Conservation (phyloP, 2,797 vertebrate genomes). For the Etheostoma nigrum region DNA sequence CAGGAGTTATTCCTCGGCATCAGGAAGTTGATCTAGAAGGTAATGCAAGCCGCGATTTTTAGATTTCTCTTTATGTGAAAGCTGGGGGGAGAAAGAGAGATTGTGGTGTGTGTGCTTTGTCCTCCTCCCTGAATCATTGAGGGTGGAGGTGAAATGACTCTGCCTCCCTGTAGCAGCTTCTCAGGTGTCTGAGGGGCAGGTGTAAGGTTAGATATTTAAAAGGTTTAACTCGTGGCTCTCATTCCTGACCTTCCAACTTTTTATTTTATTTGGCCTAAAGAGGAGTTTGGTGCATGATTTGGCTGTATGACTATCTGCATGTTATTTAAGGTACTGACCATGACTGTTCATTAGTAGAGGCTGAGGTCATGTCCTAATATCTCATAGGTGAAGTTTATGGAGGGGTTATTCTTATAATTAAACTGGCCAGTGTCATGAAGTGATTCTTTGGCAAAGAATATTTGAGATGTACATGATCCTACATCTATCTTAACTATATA, state of each 20-base stretch:
- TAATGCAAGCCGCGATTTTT: conserved; percentile 16
- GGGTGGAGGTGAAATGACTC: conserved; percentile 39
- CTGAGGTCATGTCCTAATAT: no score
- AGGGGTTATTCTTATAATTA: no score
- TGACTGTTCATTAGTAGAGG: no score
- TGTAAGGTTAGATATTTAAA: conserved; percentile 23
- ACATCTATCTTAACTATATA: no score
- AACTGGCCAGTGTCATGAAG: no score
- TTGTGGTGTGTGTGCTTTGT: conserved; percentile 45
- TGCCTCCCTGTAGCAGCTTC: conserved; percentile 31
- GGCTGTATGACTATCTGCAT: no score
- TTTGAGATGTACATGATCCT: no score
- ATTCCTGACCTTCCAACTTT: neutral
- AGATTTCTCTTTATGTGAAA: neutral
- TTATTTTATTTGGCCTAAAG: neutral
- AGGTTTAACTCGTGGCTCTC: neutral
- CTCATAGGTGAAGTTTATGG: no score
- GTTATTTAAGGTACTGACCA: no score
- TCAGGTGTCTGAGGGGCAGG: conserved; percentile 63
- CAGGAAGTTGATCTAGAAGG: neutral
- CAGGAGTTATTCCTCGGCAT: neutral
- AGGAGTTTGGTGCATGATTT: neutral
- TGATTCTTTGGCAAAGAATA: no score
- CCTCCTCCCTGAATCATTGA: conserved; percentile 12
- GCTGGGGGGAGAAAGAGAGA: conserved; percentile 32